Conservation (phyloP, 2,888 invertebrate species). For the Drosophila siamana region DNA sequence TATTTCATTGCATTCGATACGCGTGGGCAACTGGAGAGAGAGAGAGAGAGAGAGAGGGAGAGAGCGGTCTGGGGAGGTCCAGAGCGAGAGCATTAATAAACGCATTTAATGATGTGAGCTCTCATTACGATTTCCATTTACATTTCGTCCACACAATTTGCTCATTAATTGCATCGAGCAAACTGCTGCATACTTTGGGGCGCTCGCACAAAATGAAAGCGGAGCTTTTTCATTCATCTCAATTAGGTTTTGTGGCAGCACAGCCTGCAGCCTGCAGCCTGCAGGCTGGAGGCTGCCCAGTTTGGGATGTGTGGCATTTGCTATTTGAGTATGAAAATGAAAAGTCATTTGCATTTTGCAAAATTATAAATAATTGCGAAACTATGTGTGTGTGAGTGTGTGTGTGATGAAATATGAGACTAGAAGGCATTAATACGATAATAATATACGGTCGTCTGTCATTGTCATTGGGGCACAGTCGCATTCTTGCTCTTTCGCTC, state of each 20-base stretch:
- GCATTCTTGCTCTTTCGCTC: background rate
- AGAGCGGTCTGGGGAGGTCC: too few species aligned
- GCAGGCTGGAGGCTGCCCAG: too few species aligned
- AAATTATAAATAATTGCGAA: slow-evolving; percentile 28
- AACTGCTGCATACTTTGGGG: slow-evolving; percentile 27
- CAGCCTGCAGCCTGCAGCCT: too few species aligned
- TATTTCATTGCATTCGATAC: slow-evolving; percentile 1
- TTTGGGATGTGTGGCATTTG: too few species aligned
- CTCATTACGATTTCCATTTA: background rate
- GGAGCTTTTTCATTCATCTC: slow-evolving; percentile 3
- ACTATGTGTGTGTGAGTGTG: background rate
- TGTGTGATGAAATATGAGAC: slow-evolving; percentile 1
- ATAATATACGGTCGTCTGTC: slow-evolving; percentile 5
- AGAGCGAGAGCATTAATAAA: slow-evolving; percentile 5
- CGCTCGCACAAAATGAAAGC: background rate
- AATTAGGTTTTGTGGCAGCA: too few species aligned
- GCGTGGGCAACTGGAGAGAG: too few species aligned
- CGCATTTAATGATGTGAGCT: slow-evolving; percentile 7
- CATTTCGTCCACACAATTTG: background rate
- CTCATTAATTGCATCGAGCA: background rate
- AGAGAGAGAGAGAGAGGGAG: too few species aligned
- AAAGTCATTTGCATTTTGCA: slow-evolving; percentile 13
- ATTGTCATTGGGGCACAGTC: background rate
- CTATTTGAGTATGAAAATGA: background rate
- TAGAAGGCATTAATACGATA: slow-evolving; percentile 8